Evolutionary conservation across 2,888 invertebrate species (phyloP).

Genomic region (Brachyptera putata): DNA sequence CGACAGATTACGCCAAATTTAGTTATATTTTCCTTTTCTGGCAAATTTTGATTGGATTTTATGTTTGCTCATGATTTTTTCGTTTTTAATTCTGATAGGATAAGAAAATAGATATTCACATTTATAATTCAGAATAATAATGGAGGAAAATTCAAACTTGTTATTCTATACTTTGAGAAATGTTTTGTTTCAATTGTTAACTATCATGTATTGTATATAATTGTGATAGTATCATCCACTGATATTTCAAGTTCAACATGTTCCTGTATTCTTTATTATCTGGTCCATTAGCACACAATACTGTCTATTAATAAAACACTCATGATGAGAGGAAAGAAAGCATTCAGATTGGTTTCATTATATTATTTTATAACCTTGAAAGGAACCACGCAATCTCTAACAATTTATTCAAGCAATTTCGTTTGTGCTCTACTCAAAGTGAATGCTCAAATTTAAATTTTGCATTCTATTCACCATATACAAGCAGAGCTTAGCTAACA

Average conservation of each 20-base stretch:
- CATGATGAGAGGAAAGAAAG: no score
- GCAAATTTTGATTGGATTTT: conserved; percentile 29
- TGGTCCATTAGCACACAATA: not conserved
- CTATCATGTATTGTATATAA: not conserved
- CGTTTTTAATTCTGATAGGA: conserved; percentile 33
- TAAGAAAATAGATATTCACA: conserved; percentile 37
- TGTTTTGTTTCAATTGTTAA: not conserved
- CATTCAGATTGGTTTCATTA: conserved; percentile 32
- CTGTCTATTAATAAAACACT: not conserved
- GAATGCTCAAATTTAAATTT: no score
- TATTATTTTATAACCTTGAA: no score
- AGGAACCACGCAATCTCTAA: no score
- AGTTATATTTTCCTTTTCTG: not conserved
- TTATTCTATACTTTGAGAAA: not conserved
- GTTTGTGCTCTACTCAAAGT: no score
- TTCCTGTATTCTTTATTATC: not conserved
- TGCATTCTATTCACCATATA: no score
- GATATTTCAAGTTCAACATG: not conserved
- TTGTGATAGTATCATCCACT: not conserved
- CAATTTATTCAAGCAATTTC: no score
- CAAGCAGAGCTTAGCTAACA: no score
- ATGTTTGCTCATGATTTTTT: conserved; percentile 30
- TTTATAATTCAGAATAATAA: conserved; percentile 27
- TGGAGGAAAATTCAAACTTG: not conserved
- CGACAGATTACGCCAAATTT: conserved; percentile 16